These are phyloP conservation scores for Beris chalybata DNA, from an alignment of 2,888 invertebrate genomes.

Conservation along the genomic window DNA sequence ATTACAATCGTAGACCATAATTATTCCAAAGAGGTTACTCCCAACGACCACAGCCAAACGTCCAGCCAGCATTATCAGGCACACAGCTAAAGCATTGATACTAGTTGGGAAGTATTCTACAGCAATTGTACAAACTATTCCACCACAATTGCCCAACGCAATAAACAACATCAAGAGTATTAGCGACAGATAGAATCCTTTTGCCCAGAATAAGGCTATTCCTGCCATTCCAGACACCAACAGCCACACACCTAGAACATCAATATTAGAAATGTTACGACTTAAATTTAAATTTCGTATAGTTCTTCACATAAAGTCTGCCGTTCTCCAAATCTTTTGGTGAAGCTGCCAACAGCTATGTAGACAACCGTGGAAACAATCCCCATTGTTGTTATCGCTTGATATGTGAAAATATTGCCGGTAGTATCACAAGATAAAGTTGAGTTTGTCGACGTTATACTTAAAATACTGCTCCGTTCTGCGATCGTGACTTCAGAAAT, in stretches of 20 bases:
- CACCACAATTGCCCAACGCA: slow-evolving; percentile 62
- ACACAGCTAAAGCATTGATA: slow-evolving; percentile 55
- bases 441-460: slow-evolving; percentile 42
- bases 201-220: slow-evolving; percentile 63
- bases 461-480: slow-evolving; percentile 19
- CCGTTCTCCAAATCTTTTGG: slow-evolving; percentile 63
- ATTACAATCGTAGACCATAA: slow-evolving; percentile 47
- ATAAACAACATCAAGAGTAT: slow-evolving; percentile 62
- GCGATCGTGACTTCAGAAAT: slow-evolving; percentile 42
- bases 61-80: slow-evolving; percentile 53
- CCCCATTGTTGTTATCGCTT: slow-evolving; percentile 69
- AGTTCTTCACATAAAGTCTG: slow-evolving; percentile 54
- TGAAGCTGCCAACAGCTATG: slow-evolving; percentile 65
- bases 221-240: slow-evolving; percentile 62
- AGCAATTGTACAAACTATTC: slow-evolving; percentile 62
- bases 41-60: slow-evolving; percentile 52
- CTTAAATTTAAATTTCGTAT: slow-evolving; percentile 1
- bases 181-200: slow-evolving; percentile 62
- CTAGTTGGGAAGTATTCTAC: slow-evolving; percentile 65
- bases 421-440: slow-evolving; percentile 57
- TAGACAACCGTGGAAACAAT: slow-evolving; percentile 67
- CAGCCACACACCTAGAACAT: slow-evolving; percentile 49
- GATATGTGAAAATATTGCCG: slow-evolving; percentile 65
- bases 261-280: neutral
- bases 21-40: slow-evolving; percentile 48